A percentile compares a stretch with the other conserved stretches of the same genome.
Evolutionary conservation across 2,797 vertebrate genomes (phyloP).

Genomic region (Eurystomus glaucurus): DNA sequence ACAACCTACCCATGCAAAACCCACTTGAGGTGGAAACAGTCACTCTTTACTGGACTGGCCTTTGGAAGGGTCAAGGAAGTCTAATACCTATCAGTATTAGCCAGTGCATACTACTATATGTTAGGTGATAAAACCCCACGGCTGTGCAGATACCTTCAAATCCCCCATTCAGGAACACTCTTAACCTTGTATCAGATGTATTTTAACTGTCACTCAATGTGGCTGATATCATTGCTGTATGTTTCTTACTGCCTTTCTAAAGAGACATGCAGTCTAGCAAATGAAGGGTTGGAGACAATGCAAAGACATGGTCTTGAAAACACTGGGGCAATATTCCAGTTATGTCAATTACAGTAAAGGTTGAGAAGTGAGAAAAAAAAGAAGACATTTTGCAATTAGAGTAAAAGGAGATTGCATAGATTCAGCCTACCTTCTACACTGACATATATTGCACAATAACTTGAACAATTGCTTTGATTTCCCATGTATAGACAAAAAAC

Average conservation of each 20-base stretch:
- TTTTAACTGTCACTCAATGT: neutral
- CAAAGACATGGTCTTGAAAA: neutral
- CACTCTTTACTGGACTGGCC: neutral
- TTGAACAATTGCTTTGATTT: slow-evolving; percentile 22
- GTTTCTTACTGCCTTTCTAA: neutral
- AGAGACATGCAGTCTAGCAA: neutral
- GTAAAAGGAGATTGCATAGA: neutral
- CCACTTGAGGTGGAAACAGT: neutral
- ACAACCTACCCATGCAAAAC: neutral
- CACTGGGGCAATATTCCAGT: neutral
- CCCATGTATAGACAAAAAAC: neutral
- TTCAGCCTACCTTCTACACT: neutral
- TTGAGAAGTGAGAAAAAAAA: neutral
- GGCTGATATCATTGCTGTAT: neutral
- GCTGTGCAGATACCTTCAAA: neutral
- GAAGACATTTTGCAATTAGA: neutral
- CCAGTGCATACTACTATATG: accelerated
- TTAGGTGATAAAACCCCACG: neutral
- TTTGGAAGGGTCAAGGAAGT: neutral
- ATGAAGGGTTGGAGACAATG: accelerated
- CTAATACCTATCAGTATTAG: neutral
- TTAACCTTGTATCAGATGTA: neutral
- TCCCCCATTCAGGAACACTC: neutral
- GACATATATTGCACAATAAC: neutral
- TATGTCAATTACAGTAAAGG: neutral